Evolutionary conservation across 2,113 vertebrate genomes (phyloP).

Genomic region (Podarcis raffonei): DNA sequence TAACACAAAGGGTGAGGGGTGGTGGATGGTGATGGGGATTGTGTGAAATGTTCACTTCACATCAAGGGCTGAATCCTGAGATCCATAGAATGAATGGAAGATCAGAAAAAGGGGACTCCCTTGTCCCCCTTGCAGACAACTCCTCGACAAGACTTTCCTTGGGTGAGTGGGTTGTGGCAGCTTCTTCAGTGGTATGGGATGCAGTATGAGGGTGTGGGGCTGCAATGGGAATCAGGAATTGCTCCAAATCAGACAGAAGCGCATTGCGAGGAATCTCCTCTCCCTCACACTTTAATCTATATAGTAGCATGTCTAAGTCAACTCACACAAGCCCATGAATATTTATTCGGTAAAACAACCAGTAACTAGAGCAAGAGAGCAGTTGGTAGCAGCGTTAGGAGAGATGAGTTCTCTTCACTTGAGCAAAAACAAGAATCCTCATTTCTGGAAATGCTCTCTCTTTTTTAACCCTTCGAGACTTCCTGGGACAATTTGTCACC

Average conservation of each 20-base stretch:
- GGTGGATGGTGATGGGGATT: too few species aligned
- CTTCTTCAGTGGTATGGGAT: neutral
- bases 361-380: slow-evolving; percentile 66
- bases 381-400: slow-evolving; percentile 69
- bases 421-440: slow-evolving; percentile 57
- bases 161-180: too few species aligned
- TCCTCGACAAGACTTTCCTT: neutral
- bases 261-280: neutral
- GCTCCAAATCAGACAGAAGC: neutral
- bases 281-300: neutral
- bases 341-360: slow-evolving; percentile 65
- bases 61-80: neutral
- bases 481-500: slow-evolving; percentile 85
- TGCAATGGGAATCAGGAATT: neutral
- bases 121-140: too few species aligned
- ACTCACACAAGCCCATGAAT: slow-evolving; percentile 68
- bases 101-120: neutral
- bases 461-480: slow-evolving; percentile 84
- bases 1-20: too few species aligned
- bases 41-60: neutral
- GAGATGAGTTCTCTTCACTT: slow-evolving; percentile 72
- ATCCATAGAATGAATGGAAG: neutral
- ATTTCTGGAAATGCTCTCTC: slow-evolving; percentile 62
- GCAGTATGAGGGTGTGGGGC: too few species aligned
- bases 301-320: slow-evolving; percentile 54